Percentiles rank a stretch among this genome's conserved stretches.
These are phyloP conservation scores for Alexandromys fortis DNA, from an alignment of 2,113 vertebrate genomes.

Conservation along the genomic window DNA sequence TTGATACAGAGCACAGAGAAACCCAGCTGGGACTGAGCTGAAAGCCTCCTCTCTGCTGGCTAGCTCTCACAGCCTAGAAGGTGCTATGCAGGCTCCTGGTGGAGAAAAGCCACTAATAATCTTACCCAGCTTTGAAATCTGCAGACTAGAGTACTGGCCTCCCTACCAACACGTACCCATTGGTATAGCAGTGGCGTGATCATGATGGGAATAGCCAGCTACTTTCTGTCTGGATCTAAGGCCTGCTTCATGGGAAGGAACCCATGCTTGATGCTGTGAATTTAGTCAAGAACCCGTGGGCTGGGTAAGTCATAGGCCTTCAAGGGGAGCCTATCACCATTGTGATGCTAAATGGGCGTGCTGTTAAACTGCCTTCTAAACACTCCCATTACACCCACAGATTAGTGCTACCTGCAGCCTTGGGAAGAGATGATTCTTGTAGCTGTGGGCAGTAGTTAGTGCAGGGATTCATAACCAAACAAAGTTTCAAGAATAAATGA, in stretches of 20 bases:
- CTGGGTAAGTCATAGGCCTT: background rate
- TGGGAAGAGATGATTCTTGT: background rate
- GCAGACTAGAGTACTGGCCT: background rate
- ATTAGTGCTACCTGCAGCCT: background rate
- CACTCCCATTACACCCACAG: background rate
- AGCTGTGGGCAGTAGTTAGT: background rate
- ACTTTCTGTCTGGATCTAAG: background rate
- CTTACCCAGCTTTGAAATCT: background rate
- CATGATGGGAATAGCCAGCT: background rate
- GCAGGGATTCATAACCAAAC: background rate
- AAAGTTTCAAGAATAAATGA: background rate
- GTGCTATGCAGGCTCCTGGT: background rate
- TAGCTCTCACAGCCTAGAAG: background rate
- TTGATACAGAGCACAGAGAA: background rate
- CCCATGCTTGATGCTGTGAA: background rate
- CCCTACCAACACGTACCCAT: background rate
- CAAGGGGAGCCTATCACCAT: background rate
- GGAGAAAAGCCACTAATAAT: background rate
- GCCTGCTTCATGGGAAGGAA: background rate
- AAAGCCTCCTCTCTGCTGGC: no score
- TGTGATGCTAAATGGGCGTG: background rate
- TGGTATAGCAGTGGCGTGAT: background rate
- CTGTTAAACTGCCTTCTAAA: background rate
- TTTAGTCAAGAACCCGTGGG: background rate
- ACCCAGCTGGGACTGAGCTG: background rate